Evolutionary conservation across 2,888 invertebrate genomes (phyloP), one percentile per base, ranked within the genome.

Genomic region (Acanthosoma haemorrhoidale): DNA sequence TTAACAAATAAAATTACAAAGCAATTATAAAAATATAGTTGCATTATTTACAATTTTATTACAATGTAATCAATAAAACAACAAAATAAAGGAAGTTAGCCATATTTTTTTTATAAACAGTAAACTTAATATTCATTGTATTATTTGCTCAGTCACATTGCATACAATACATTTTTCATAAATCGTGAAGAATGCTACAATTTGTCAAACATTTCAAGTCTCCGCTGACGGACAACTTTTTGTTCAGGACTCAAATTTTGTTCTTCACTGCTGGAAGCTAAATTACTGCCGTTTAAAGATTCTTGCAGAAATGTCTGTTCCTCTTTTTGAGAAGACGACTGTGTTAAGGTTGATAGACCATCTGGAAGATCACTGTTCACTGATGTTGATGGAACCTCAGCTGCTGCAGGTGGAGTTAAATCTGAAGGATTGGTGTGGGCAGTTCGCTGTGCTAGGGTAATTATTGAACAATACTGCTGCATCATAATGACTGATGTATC

Each of bases 401-500:
- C 3, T 11, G 25, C 25, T 25, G 51, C n/a, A n/a, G 51, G 5
- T 1, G 25, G 6, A n/a, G n/a, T n/a, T n/a, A n/a, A n/a, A n/a
- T n/a, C n/a, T 38, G 38, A n/a, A 38, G 38, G 31, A 8, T n/a
- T n/a, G n/a, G n/a, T n/a, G n/a, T n/a, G n/a, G 2, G 15, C 18
- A 11, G 71, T 41, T 38, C 36, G 34, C 11, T 61, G 61, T 18
- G 32, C 59, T 6, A 70, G 60, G 57, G 82, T 76, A 61, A 88
- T 87, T 18, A 89, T 87, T 59, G 86, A 83, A 71, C 89, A 88
- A 80, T 97, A 98, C 79, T 97, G 96, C 77, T 92, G 91, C 91
- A 98, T 94, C 82, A 98, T 89, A 63, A 93, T 83, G 72, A 92
- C 90, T 2, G 96, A 95, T 41, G 97, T 94, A 80, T 98, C 97